Evolutionary conservation across 2,797 vertebrate species (phyloP).

Genomic region (Pampus argenteus): DNA sequence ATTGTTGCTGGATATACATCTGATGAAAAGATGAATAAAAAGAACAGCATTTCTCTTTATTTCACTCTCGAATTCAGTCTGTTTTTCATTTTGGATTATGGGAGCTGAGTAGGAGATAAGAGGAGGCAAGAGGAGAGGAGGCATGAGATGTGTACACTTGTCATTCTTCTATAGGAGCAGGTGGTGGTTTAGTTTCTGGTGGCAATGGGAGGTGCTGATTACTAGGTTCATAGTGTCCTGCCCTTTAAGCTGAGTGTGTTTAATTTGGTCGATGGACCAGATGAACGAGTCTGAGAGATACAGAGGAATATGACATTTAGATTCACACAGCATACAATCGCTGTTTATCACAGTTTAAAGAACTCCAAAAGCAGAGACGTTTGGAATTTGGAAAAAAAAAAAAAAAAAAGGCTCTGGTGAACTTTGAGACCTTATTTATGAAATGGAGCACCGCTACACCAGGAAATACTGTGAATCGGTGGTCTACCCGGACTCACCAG

Average conservation of each 20-base stretch:
- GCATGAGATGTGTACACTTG: slow-evolving; percentile 29
- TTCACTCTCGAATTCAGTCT: not conserved
- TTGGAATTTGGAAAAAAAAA: slow-evolving; percentile 24
- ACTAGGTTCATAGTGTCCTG: slow-evolving; percentile 18
- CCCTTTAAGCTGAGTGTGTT: slow-evolving; percentile 20
- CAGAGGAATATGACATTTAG: slow-evolving; percentile 16
- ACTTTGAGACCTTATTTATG: slow-evolving; percentile 22
- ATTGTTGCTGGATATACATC: not conserved
- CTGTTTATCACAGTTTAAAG: not conserved
- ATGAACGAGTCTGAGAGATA: slow-evolving; percentile 5
- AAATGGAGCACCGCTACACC: slow-evolving; percentile 69
- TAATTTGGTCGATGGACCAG: slow-evolving; percentile 23
- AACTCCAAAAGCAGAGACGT: slow-evolving; percentile 7
- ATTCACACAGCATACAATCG: slow-evolving; percentile 15
- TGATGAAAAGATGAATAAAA: not conserved
- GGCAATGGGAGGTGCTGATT: slow-evolving; percentile 51
- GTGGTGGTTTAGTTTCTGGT: slow-evolving; percentile 46
- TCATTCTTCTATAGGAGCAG: slow-evolving; percentile 38
- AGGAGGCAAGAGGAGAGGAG: not conserved
- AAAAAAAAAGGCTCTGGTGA: slow-evolving; percentile 10
- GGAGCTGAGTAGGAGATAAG: slow-evolving; percentile 2
- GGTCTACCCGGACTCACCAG: slow-evolving; percentile 49
- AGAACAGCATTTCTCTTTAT: not conserved
- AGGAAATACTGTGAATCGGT: slow-evolving; percentile 43
- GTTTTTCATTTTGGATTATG: not conserved